Percentiles rank a stretch among this genome's conserved stretches.
phyloP scores from a whole-genome alignment of 2,797 vertebrate genomes.

The Masticophis lateralis region DNA sequence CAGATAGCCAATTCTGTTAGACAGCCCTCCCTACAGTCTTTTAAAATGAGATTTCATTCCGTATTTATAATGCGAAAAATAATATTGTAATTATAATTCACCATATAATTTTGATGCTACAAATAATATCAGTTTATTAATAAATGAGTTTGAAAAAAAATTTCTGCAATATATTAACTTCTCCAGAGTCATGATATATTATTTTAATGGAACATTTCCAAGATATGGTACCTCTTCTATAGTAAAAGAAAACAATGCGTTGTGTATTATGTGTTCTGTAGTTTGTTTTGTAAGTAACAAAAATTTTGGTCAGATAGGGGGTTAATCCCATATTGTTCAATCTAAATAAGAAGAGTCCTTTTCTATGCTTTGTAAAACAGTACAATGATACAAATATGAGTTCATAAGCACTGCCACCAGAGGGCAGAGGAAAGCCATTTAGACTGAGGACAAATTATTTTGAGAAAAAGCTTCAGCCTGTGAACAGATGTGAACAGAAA shows the following conservation, averaged over 20 bases:
- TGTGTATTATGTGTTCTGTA: neutral
- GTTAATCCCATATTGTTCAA: neutral
- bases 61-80: neutral
- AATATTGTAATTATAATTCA: neutral
- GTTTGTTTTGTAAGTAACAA: neutral
- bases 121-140: neutral
- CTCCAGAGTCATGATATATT: neutral
- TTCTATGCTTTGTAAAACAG: neutral
- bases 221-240: neutral
- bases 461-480: neutral
- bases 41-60: neutral
- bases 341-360: neutral
- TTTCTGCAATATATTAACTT: neutral
- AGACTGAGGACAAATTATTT: neutral
- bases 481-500: neutral
- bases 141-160: neutral
- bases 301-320: neutral
- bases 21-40: neutral
- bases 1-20: neutral
- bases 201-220: neutral
- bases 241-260: neutral
- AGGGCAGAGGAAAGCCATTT: neutral
- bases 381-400: neutral
- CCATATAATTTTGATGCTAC: neutral
- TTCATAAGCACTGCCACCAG: neutral